Evolutionary conservation across 2,888 invertebrate genomes (phyloP), one percentile per base, ranked within the genome.

Genomic region (Andrena bucephala): DNA sequence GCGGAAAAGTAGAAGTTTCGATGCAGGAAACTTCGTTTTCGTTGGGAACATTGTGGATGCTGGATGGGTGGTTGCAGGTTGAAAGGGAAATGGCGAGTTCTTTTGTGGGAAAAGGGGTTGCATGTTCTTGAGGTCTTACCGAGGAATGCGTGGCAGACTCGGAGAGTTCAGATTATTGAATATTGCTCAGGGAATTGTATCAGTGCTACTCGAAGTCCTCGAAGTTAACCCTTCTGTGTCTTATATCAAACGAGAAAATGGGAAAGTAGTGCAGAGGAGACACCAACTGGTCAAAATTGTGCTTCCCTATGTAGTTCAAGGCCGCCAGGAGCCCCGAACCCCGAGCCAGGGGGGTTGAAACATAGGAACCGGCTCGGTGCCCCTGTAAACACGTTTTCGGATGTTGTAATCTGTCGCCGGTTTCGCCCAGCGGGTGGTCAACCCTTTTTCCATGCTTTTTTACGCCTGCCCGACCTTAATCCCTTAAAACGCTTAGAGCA

Each of bases 381-480:
- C 77, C 82, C 83, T 85, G 87, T 85, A 87, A 89, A 89, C 87
- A 89, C 85, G 89, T 85, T 84, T 87, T 79, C 84, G 81, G 79
- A 79, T 83, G 78, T 86, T 85, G 89, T 89, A 90, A 89, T 90
- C 90, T 88, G 90, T 88, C 88, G 89, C 81, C 81, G 89, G 85
- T 85, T 92, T 92, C 86, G 91, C 94, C 89, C 94, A 93, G 94
- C 94, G 94, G 94, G 94, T 94, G 94, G 94, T 94, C 93, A 93
- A 93, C 93, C 94, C 93, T 91, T 90, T 80, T 82, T 85, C 84
- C 85, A 81, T 87, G 90, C 90, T 92, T 92, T 91, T 93, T 93
- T 92, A 92, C 93, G 94, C 93, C 90, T 91, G 93, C 91, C 89
- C 91, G 92, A 90, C 86, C 91, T 88, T 94, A 94, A 94, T 94